Conservation (phyloP, 2,797 vertebrate species). For the Artibeus jamaicensis region DNA sequence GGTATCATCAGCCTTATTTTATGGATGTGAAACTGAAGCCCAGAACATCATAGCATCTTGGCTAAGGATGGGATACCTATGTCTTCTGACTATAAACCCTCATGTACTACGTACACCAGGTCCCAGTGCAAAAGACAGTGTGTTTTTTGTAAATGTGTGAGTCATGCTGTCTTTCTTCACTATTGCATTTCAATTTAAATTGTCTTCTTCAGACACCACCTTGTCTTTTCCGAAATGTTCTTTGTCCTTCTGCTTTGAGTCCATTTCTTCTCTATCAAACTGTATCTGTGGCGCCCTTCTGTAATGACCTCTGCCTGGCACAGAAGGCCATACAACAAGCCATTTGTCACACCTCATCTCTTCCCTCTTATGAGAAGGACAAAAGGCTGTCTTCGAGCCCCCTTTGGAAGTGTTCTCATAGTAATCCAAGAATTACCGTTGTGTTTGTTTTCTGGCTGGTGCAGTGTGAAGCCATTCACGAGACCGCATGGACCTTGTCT, state of each 20-base stretch:
- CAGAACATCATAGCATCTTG: neutral
- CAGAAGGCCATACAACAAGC: conserved; percentile 53
- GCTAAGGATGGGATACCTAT: neutral
- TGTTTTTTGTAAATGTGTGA: neutral
- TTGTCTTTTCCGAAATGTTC: conserved; percentile 18
- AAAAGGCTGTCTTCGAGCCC: conserved; percentile 67
- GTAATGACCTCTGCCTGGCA: conserved; percentile 67
- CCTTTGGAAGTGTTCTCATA: conserved; percentile 69
- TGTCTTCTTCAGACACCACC: neutral
- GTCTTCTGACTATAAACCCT: neutral
- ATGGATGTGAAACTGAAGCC: neutral
- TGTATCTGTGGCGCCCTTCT: conserved; percentile 53
- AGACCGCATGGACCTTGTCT: conserved; percentile 66
- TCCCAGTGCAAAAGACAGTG: neutral
- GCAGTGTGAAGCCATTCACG: conserved; percentile 62
- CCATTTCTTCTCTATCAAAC: conserved; percentile 55
- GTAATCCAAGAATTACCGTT: conserved; percentile 73
- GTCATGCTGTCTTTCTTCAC: neutral
- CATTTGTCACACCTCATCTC: conserved; percentile 76
- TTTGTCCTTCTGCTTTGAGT: conserved; percentile 42
- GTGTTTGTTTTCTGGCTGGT: conserved; percentile 69
- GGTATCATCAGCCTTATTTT: neutral
- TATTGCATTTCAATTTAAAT: conserved; percentile 22
- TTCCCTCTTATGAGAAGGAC: conserved; percentile 65
- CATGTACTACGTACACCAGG: fast-evolving